phyloP scores from a whole-genome alignment of 2,888 invertebrate genomes.

The Carterocephalus palaemon region DNA sequence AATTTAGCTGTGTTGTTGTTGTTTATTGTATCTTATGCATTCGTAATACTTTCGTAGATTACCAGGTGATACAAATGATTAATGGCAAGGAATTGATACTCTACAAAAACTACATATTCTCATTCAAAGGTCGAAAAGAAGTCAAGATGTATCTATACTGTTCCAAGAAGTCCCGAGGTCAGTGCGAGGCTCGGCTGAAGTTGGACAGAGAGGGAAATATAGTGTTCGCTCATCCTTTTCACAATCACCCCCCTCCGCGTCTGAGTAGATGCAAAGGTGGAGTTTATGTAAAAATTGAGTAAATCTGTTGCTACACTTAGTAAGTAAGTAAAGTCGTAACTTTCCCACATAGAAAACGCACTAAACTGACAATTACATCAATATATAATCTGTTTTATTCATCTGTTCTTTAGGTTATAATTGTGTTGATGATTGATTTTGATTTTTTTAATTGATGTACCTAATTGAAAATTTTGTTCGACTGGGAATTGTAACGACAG shows the following conservation, averaged over 20 bases:
- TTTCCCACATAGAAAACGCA: no score
- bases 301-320: background rate
- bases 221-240: conserved; percentile 23
- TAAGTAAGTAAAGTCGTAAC: no score
- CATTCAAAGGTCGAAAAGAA: conserved; percentile 31
- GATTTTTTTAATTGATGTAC: no score
- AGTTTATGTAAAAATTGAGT: conserved; percentile 4
- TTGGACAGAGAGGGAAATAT: conserved; percentile 26
- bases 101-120: conserved; percentile 35
- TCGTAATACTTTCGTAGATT: no score
- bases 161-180: conserved; percentile 24
- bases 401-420: no score
- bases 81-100: conserved; percentile 24
- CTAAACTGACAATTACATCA: no score
- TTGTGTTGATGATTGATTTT: no score
- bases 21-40: no score
- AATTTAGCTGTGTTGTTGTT: no score
- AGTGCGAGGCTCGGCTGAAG: conserved; percentile 36
- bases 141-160: conserved; percentile 29
- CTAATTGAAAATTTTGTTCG: no score
- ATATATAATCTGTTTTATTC: no score
- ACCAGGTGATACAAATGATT: conserved; percentile 13
- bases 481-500: no score
- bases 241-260: conserved; percentile 34
- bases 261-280: conserved; percentile 6